Evolutionary conservation across 2,888 invertebrate species (phyloP).

Genomic region (Tineola bisselliella): DNA sequence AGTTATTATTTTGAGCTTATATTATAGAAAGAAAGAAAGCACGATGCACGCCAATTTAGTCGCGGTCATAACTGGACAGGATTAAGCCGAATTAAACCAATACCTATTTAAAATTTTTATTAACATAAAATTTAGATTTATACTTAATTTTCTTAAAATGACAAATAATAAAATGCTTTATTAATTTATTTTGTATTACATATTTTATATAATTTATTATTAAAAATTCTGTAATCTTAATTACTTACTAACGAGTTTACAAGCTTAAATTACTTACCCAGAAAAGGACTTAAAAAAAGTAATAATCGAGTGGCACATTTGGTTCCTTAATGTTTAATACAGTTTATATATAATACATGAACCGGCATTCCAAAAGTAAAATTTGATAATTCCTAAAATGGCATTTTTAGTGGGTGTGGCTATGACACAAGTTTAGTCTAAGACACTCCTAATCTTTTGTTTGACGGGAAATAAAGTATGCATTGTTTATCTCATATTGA

Average conservation of each 20-base stretch:
- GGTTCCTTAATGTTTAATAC: background rate
- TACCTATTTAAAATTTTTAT: background rate
- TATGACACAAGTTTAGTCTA: background rate
- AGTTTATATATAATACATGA: background rate
- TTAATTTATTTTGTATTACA: no score
- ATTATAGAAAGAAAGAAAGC: background rate
- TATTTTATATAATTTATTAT: no score
- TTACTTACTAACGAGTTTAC: no score
- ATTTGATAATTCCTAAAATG: background rate
- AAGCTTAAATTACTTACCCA: no score
- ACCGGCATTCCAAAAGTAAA: background rate
- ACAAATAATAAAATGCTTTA: no score
- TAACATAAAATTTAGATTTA: background rate
- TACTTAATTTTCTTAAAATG: no score
- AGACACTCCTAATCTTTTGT: conserved; percentile 2
- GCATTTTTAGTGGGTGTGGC: background rate
- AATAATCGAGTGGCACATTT: no score
- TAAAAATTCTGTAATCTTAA: no score
- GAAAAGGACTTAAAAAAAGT: no score
- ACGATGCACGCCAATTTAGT: background rate
- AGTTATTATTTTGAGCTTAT: background rate
- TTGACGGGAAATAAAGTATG: background rate
- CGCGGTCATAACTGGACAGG: background rate
- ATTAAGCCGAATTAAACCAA: background rate
- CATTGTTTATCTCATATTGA: background rate